phyloP scores from a whole-genome alignment of 2,113 vertebrate species.

The Herpailurus yagouaroundi region DNA sequence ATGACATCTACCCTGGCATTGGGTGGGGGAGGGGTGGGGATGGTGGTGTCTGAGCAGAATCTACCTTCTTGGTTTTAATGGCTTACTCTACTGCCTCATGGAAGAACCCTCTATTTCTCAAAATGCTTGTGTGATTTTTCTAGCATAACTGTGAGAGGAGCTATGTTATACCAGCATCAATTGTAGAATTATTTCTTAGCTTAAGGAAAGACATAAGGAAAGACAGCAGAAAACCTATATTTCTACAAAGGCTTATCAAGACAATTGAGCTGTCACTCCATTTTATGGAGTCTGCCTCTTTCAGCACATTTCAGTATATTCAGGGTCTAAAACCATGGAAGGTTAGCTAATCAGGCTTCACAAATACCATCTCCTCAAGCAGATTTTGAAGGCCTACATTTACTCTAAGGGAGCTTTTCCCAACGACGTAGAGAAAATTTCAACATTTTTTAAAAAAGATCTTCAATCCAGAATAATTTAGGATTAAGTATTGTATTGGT shows the following conservation, averaged over 20 bases:
- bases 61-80: background rate
- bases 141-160: background rate
- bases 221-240: background rate
- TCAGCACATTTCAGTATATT: background rate
- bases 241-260: background rate
- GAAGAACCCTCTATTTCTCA: background rate
- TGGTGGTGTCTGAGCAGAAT: background rate
- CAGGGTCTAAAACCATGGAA: background rate
- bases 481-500: background rate
- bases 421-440: background rate
- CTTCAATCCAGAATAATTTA: slow-evolving; percentile 31
- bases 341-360: slow-evolving; percentile 36
- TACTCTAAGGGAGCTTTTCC: background rate
- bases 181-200: slow-evolving; percentile 31
- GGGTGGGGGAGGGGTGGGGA: no score
- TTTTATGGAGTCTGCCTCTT: background rate
- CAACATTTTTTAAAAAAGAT: background rate
- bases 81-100: background rate
- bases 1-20: no score
- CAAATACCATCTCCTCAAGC: slow-evolving; percentile 1
- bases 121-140: background rate
- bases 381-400: background rate
- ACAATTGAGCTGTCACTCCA: background rate
- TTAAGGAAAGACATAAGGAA: slow-evolving; percentile 35
- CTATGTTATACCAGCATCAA: background rate